Conservation (phyloP, 2,888 invertebrate genomes). For the Heliconius erato region DNA sequence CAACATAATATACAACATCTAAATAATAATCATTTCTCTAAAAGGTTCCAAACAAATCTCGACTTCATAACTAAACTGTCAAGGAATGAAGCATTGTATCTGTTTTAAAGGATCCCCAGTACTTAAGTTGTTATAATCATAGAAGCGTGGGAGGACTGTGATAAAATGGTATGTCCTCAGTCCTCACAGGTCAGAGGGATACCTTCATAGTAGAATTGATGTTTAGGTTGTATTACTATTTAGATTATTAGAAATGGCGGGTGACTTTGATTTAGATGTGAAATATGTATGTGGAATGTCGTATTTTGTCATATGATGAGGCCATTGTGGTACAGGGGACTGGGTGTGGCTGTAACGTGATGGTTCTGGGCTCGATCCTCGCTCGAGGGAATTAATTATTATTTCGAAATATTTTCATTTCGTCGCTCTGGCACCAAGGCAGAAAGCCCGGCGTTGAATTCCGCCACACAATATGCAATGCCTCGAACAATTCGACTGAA, state of each 20-base stretch:
- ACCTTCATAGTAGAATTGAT: slow-evolving; percentile 47
- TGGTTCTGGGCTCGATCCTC: too few relatives aligned
- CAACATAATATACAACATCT: background rate
- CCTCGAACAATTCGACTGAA: too few relatives aligned
- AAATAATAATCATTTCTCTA: slow-evolving; percentile 21
- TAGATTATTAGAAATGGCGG: slow-evolving; percentile 8
- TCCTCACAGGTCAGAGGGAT: slow-evolving; percentile 52
- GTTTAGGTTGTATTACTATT: slow-evolving; percentile 25
- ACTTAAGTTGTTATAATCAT: slow-evolving; percentile 48
- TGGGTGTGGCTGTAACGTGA: too few relatives aligned
- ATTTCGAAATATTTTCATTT: too few relatives aligned
- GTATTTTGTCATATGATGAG: background rate
- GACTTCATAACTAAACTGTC: slow-evolving; percentile 38
- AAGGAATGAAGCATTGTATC: slow-evolving; percentile 42
- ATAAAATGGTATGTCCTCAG: slow-evolving; percentile 53
- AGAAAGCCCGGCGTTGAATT: too few relatives aligned
- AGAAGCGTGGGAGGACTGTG: slow-evolving; percentile 52
- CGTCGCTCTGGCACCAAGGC: too few relatives aligned
- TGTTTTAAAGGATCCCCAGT: slow-evolving; percentile 45
- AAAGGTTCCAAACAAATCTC: slow-evolving; percentile 13
- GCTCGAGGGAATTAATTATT: too few relatives aligned
- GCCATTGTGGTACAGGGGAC: too few relatives aligned
- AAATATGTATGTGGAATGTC: background rate
- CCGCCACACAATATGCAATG: too few relatives aligned
- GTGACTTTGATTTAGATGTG: background rate